Evolutionary conservation across 2,888 invertebrate species (phyloP).

Genomic region (Caenorhabditis sulstoni): DNA sequence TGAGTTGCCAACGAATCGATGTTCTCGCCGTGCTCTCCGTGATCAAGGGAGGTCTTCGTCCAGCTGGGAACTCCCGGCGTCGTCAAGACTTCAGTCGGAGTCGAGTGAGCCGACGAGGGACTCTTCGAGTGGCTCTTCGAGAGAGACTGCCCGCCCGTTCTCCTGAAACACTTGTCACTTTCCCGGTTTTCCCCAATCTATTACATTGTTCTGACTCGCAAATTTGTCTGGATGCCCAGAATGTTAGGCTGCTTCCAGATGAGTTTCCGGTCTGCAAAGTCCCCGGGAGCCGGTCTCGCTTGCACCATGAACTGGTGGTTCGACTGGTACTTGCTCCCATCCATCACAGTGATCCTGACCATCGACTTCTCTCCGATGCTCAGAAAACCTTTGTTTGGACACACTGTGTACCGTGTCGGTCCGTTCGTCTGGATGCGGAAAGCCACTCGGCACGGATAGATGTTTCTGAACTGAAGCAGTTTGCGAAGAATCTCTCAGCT

Average conservation of each 20-base stretch:
- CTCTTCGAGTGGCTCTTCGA: slow-evolving; percentile 23
- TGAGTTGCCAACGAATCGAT: slow-evolving; percentile 35
- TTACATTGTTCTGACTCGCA: slow-evolving; percentile 47
- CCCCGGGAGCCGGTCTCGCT: slow-evolving; percentile 60
- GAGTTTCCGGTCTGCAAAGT: slow-evolving; percentile 39
- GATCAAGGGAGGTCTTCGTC: slow-evolving; percentile 33
- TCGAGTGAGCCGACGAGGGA: background rate
- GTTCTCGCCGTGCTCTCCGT: slow-evolving; percentile 35
- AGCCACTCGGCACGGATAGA: slow-evolving; percentile 56
- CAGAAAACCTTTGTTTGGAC: slow-evolving; percentile 53
- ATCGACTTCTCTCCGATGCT: slow-evolving; percentile 42
- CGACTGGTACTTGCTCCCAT: slow-evolving; percentile 49
- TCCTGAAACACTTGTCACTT: slow-evolving; percentile 16
- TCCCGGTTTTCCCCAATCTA: background rate
- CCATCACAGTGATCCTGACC: slow-evolving; percentile 38
- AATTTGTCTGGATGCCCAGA: slow-evolving; percentile 49
- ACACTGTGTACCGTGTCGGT: slow-evolving; percentile 48
- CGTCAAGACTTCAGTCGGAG: slow-evolving; percentile 18
- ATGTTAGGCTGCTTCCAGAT: slow-evolving; percentile 54
- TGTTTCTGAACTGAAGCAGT: slow-evolving; percentile 19
- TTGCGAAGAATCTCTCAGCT: too few species aligned
- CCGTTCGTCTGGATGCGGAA: slow-evolving; percentile 52
- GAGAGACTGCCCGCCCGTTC: slow-evolving; percentile 31
- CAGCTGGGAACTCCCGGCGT: slow-evolving; percentile 22
- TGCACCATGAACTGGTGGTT: slow-evolving; percentile 54